These are phyloP conservation scores for Lepidotrigona ventralis DNA, from an alignment of 1,140 invertebrate genomes.

Conservation along the genomic window DNA sequence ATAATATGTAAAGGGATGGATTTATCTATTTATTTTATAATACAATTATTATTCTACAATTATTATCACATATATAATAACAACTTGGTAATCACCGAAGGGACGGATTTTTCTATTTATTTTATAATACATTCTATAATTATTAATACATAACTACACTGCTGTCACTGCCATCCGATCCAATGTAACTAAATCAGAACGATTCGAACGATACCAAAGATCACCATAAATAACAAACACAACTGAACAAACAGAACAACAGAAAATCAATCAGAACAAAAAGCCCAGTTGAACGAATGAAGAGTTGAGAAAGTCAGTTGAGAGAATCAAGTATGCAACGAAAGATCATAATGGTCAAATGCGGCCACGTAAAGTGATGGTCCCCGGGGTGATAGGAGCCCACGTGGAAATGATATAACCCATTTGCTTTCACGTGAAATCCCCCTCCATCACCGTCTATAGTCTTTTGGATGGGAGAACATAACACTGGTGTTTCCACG, in stretches of 20 bases:
- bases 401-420: conserved; percentile 37
- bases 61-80: too few species aligned
- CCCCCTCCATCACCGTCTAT: too few species aligned
- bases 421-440: conserved; percentile 13
- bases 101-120: too few species aligned
- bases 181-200: too few species aligned
- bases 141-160: too few species aligned
- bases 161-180: too few species aligned
- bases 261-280: conserved; percentile 7
- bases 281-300: background rate
- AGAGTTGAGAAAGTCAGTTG: background rate
- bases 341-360: background rate
- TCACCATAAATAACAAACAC: background rate
- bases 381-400: conserved; percentile 22
- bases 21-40: too few species aligned
- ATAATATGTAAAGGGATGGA: too few species aligned
- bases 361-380: conserved; percentile 40
- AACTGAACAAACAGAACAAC: background rate
- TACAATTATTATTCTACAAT: too few species aligned
- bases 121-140: too few species aligned
- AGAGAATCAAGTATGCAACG: background rate
- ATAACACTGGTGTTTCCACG: background rate
- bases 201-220: background rate
- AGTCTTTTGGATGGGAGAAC: background rate
- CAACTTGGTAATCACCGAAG: too few species aligned